These are phyloP conservation scores for Stegodyphus mimosarum DNA, from an alignment of 1,140 invertebrate species.

Conservation along the genomic window DNA sequence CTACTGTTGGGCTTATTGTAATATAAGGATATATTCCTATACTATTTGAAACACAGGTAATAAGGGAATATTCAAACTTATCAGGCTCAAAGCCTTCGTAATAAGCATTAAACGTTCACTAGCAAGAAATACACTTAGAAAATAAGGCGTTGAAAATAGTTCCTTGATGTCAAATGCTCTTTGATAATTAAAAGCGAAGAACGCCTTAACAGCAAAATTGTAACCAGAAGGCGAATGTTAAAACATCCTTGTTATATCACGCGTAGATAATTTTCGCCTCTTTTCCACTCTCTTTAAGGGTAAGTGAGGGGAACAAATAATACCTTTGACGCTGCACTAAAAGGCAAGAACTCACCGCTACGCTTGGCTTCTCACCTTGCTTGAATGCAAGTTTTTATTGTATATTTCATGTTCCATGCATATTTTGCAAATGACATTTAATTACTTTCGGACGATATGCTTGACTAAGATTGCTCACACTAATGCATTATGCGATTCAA, in stretches of 20 bases:
- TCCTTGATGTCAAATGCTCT: too few relatives aligned
- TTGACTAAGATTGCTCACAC: neutral
- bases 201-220: too few relatives aligned
- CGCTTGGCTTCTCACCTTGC: neutral
- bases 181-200: too few relatives aligned
- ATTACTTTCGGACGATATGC: conserved; percentile 15
- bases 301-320: conserved; percentile 29
- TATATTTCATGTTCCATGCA: neutral
- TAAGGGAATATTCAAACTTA: too few relatives aligned
- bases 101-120: too few relatives aligned
- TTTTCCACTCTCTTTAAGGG: neutral
- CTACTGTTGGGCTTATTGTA: too few relatives aligned
- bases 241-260: conserved; percentile 18
- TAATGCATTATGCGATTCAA: neutral
- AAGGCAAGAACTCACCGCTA: neutral
- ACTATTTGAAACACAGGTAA: too few relatives aligned
- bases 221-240: neutral
- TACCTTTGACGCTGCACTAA: conserved; percentile 12
- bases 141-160: too few relatives aligned
- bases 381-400: neutral
- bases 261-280: conserved; percentile 26
- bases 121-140: too few relatives aligned
- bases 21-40: too few relatives aligned
- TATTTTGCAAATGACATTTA: conserved; percentile 14
- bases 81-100: too few relatives aligned